Base-by-base conservation (phyloP, 1,140 invertebrate species). In the Apis florea region DNA sequence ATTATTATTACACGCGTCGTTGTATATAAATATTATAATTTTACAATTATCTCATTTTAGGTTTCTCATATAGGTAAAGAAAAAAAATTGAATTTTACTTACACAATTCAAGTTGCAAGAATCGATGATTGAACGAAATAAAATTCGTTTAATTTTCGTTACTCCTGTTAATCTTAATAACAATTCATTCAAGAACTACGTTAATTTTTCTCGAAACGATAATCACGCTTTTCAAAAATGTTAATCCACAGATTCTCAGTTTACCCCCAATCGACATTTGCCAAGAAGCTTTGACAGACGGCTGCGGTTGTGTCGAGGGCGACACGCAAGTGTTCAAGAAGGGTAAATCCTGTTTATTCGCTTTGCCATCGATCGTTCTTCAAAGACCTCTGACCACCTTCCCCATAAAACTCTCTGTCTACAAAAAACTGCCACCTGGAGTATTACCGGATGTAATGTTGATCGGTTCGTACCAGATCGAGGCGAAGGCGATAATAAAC, bases 341-440 rank as follows among this genome's bases (percentile, higher is more conserved):
- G 74, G 93, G 94, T 11, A 94, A 94, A 80, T 94, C 94, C 0
- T 94, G 93, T 54, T 84, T 94, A 0, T 94, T 94, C 79, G 92
- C 93, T 3, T 79, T 94, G 12, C 88, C 91, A 0, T 75, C 82
- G 8, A 78, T 76, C 3, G 68, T 89, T 0, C 51, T 92, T 0
- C 73, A 90, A 15, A 90, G 90, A 21, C 90, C 90, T 0, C 26
- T 93, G 1, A 78, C 82, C 26, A 88, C 89, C 1, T 94, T 94
- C 76, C 92, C 92, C 9, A 76, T 94, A 1, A 89, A 61, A 15
- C 83, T 94, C 74, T 88, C 90, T 0, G 93, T 93, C 0, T 92
- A 93, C 61, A 94, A 92, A 75, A 91, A 90, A 77, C 78, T 94
- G 49, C 93, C 93, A 9, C 90, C 92, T 2, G 90, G 89, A 31